A percentile compares a stretch with the other conserved stretches of the same genome.
Evolutionary conservation across 2,113 vertebrate species (phyloP).

Genomic region (Corapipo altera): DNA sequence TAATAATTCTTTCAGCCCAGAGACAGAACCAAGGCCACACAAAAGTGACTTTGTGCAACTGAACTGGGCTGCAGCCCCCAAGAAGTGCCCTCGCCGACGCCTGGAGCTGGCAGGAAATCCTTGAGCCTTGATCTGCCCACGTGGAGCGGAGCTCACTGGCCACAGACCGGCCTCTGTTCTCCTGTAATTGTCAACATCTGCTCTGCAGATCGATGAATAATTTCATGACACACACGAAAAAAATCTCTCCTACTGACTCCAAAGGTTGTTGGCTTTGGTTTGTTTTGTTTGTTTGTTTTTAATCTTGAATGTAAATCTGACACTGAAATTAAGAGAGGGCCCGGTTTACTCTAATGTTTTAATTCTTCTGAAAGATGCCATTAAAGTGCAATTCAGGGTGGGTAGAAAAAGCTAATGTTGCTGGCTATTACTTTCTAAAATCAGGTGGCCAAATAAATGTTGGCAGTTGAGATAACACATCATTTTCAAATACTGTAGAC

Average conservation of each 20-base stretch:
- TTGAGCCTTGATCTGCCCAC: slow-evolving; percentile 70
- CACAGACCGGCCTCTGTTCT: slow-evolving; percentile 70
- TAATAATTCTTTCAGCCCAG: neutral
- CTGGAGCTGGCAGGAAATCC: slow-evolving; percentile 69
- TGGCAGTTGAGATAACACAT: neutral
- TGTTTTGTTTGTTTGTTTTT: neutral
- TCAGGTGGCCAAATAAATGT: neutral
- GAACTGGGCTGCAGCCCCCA: slow-evolving; percentile 32
- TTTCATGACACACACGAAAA: slow-evolving; percentile 26
- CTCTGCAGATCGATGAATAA: slow-evolving; percentile 64
- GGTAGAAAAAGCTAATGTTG: neutral
- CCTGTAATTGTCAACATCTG: slow-evolving; percentile 68
- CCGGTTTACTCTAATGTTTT: neutral
- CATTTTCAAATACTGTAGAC: neutral
- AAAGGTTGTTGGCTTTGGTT: neutral
- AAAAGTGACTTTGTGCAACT: slow-evolving; percentile 64
- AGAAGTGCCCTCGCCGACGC: slow-evolving; percentile 5
- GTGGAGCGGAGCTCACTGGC: slow-evolving; percentile 53
- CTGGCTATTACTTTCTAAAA: neutral
- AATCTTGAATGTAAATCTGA: neutral
- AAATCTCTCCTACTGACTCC: slow-evolving; percentile 14
- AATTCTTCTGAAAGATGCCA: neutral
- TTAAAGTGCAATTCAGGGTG: neutral
- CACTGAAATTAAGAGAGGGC: neutral
- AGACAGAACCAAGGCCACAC: slow-evolving; percentile 9